Percentiles rank a stretch among this genome's conserved stretches.
Conservation (phyloP, 2,888 invertebrate genomes). For the Trichogramma dendrolimi region DNA sequence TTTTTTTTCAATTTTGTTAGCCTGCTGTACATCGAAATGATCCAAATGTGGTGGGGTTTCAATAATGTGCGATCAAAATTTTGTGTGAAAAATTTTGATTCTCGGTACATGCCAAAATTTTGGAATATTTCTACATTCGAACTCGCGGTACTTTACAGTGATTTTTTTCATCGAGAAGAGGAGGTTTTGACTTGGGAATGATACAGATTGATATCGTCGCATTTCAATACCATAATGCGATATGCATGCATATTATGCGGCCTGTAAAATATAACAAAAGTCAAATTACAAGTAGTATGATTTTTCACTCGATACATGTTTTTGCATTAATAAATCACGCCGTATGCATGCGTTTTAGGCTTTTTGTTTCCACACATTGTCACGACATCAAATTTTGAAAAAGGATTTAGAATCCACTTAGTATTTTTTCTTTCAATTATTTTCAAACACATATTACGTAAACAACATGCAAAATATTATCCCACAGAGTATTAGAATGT, state of each 20-base stretch:
- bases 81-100: neutral
- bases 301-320: too few species aligned
- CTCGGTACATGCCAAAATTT: slow-evolving; percentile 11
- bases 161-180: slow-evolving; percentile 21
- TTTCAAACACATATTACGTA: too few species aligned
- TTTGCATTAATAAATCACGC: too few species aligned
- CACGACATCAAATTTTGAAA: slow-evolving; percentile 44
- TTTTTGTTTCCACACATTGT: too few species aligned
- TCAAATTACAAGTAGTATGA: too few species aligned
- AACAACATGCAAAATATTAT: too few species aligned
- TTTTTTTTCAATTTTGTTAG: slow-evolving; percentile 12
- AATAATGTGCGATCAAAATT: too few species aligned
- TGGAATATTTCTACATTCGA: slow-evolving; percentile 6
- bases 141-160: neutral
- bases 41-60: too few species aligned
- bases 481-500: too few species aligned
- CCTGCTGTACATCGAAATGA: too few species aligned
- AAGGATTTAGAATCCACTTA: slow-evolving; percentile 47
- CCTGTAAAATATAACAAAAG: slow-evolving; percentile 11
- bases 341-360: too few species aligned
- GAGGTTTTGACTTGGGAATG: slow-evolving; percentile 17
- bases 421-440: neutral
- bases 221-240: slow-evolving; percentile 8
- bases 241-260: slow-evolving; percentile 10
- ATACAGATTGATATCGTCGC: slow-evolving; percentile 6